These are phyloP conservation scores for Zele albiditarsus DNA, from an alignment of 2,888 invertebrate genomes.

Conservation along the genomic window DNA sequence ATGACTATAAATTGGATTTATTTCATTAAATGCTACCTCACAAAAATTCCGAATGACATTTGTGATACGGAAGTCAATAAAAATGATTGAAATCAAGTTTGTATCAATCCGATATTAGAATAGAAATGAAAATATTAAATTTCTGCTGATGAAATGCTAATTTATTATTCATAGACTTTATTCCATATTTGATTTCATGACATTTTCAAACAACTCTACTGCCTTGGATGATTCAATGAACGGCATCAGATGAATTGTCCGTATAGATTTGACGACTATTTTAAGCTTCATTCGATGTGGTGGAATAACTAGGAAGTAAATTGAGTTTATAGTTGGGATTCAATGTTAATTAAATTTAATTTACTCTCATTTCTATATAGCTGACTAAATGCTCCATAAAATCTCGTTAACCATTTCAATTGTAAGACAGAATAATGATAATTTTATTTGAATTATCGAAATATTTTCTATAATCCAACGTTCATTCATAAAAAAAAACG, in stretches of 20 bases:
- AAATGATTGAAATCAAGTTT: too few species aligned
- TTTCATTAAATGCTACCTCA: too few species aligned
- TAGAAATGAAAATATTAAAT: too few species aligned
- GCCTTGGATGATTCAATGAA: neutral
- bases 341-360: constrained; percentile 42
- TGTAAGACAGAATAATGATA: neutral
- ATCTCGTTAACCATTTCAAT: neutral
- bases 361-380: constrained; percentile 20
- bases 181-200: too few species aligned
- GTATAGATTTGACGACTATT: constrained; percentile 31
- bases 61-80: too few species aligned
- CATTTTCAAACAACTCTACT: too few species aligned
- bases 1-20: too few species aligned
- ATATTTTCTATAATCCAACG: neutral
- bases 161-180: too few species aligned
- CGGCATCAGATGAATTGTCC: neutral
- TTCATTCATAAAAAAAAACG: too few species aligned
- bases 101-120: too few species aligned
- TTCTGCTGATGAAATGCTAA: too few species aligned
- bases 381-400: neutral
- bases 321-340: constrained; percentile 48
- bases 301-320: constrained; percentile 51
- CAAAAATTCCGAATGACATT: too few species aligned
- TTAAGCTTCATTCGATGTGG: constrained; percentile 28
- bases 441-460: neutral